These are phyloP conservation scores for Cylindroiulus punctatus DNA, from an alignment of 2,888 invertebrate species.

Conservation along the genomic window DNA sequence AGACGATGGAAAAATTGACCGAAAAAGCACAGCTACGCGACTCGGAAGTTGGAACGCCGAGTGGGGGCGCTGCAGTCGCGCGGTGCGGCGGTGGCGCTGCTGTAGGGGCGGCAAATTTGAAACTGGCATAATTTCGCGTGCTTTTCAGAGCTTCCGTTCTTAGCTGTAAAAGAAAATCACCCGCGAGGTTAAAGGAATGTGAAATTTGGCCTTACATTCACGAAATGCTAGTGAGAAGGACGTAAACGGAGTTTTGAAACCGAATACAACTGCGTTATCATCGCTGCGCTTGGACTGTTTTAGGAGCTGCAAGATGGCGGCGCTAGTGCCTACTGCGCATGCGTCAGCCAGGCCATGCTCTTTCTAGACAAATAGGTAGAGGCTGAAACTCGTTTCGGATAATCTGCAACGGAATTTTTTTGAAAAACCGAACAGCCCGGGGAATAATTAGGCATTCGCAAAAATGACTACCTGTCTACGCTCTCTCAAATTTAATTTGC, in stretches of 20 bases:
- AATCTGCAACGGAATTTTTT: not conserved
- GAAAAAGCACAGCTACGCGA: not conserved
- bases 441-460: not conserved
- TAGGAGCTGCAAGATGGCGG: not conserved
- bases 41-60: not conserved
- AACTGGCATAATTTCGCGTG: too few relatives aligned
- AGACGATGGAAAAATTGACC: not conserved
- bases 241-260: too few relatives aligned
- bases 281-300: not conserved
- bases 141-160: too few relatives aligned
- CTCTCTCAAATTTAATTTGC: constrained; percentile 44
- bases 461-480: constrained; percentile 51
- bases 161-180: too few relatives aligned
- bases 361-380: not conserved
- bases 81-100: too few relatives aligned
- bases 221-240: too few relatives aligned
- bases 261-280: not conserved
- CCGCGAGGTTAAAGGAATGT: too few relatives aligned
- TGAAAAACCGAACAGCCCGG: not conserved
- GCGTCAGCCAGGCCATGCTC: constrained; percentile 4
- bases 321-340: not conserved
- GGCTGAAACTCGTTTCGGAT: not conserved
- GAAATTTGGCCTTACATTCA: too few relatives aligned
- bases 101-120: too few relatives aligned
- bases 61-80: not conserved